Evolutionary conservation across 2,888 invertebrate genomes (phyloP), one percentile per base, ranked within the genome.

Genomic region (Neoascia interrupta): DNA sequence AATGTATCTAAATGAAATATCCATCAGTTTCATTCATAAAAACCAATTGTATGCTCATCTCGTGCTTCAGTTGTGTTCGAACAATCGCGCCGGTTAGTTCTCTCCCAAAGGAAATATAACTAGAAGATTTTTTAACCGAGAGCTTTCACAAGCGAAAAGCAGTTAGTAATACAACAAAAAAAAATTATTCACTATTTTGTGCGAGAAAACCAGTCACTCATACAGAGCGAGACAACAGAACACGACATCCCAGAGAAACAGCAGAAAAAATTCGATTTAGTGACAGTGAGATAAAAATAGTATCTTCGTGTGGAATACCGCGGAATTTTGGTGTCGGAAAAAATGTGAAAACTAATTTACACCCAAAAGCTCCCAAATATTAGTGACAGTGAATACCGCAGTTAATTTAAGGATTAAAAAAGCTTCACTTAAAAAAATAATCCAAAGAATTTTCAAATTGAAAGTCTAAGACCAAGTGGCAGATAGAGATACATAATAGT

Each of bases 51-150:
- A 86, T 85, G 86, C 87, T 85, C 86, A 86, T 86, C 87, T 88
- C 87, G 87, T 86, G 88, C 85, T 86, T 88, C 89, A 89, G 89
- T 89, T 88, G 86, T 87, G 85, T 88, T 88, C 88, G 87, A 86
- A 88, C 88, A 85, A 88, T 88, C 88, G 87, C 86, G 87, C 86
- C 88, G 88, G 87, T 88, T 85, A 84, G 84, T 85, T 85, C 81
- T 82, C 70, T 80, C 34, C 63, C 47, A 19, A 39, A 51, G n/a
- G n/a, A n/a, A n/a, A n/a, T n/a, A n/a, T n/a, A 23, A 72, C 3
- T 18, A 23, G 21, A 63, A 56, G 39, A 15, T 56, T 64, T 72
- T 61, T 34, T 43, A 70, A 6, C 36, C 47, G 8, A 28, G 73
- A 66, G 79, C 73, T 74, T 80, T 45, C 34, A 28, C 10, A 47